phyloP scores from a whole-genome alignment of 2,888 invertebrate genomes.

The Dicycla oo region DNA sequence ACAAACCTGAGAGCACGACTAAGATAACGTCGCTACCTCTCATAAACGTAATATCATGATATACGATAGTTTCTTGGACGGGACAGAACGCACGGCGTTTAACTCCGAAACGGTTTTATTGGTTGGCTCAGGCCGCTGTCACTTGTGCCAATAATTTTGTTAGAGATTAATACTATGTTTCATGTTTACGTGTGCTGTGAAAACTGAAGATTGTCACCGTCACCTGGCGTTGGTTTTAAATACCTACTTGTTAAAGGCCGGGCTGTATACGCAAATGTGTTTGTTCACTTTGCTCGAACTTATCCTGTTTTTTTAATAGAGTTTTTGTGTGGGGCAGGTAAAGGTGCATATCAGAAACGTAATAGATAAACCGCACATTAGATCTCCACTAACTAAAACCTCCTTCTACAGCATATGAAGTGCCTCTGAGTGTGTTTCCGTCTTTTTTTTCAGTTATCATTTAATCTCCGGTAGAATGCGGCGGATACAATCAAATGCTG shows the following conservation, averaged over 20 bases:
- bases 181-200: constrained; percentile 25
- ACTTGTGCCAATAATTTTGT: constrained; percentile 55
- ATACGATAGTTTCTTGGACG: constrained; percentile 40
- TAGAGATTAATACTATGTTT: constrained; percentile 22
- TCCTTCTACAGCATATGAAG: neutral
- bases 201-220: constrained; percentile 4
- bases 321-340: neutral
- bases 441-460: too few relatives aligned
- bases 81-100: constrained; percentile 15
- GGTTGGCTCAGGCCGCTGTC: constrained; percentile 54
- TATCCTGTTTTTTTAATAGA: too few relatives aligned
- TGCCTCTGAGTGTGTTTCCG: neutral
- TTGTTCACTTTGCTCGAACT: too few relatives aligned
- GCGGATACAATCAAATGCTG: neutral
- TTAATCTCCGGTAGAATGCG: neutral
- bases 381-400: neutral
- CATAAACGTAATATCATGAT: constrained; percentile 47
- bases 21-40: constrained; percentile 17
- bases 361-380: neutral
- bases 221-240: constrained; percentile 33
- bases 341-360: neutral
- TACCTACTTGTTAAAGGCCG: neutral
- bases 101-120: constrained; percentile 48
- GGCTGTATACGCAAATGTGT: neutral
- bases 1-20: constrained; percentile 9